Evolutionary conservation across 2,113 vertebrate species (phyloP).

Genomic region (Emberiza fucata): DNA sequence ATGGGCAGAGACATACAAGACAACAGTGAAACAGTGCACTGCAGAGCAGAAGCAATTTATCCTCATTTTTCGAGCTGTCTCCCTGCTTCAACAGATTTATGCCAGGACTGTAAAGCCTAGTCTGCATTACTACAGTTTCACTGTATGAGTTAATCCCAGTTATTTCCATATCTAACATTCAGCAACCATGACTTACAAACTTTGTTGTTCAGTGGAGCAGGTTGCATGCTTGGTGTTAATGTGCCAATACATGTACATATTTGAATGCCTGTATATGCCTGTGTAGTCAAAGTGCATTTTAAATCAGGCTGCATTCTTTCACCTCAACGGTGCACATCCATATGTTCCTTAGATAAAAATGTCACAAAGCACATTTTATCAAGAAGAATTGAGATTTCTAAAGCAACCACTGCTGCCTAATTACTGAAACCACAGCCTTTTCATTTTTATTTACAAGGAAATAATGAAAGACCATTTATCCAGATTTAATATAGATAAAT

Average conservation of each 20-base stretch:
- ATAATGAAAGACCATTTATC: neutral
- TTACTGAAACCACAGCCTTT: neutral
- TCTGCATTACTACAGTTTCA: neutral
- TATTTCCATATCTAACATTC: slow-evolving; percentile 20
- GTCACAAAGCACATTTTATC: neutral
- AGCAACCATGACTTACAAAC: neutral
- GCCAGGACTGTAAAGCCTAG: neutral
- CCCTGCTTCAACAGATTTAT: neutral
- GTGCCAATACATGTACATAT: neutral
- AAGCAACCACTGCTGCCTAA: neutral
- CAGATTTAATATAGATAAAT: neutral
- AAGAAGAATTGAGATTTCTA: neutral
- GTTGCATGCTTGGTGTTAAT: neutral
- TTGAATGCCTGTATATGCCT: neutral
- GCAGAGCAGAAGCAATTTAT: neutral
- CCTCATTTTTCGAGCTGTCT: neutral
- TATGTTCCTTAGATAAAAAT: neutral
- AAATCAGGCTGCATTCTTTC: neutral
- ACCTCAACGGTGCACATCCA: neutral
- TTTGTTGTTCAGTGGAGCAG: neutral
- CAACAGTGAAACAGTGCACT: neutral
- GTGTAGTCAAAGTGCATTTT: neutral
- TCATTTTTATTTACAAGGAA: neutral
- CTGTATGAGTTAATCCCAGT: slow-evolving; percentile 3
- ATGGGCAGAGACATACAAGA: neutral